Base-by-base conservation (phyloP, 1,140 invertebrate species). In the Liolophura sinensis region DNA sequence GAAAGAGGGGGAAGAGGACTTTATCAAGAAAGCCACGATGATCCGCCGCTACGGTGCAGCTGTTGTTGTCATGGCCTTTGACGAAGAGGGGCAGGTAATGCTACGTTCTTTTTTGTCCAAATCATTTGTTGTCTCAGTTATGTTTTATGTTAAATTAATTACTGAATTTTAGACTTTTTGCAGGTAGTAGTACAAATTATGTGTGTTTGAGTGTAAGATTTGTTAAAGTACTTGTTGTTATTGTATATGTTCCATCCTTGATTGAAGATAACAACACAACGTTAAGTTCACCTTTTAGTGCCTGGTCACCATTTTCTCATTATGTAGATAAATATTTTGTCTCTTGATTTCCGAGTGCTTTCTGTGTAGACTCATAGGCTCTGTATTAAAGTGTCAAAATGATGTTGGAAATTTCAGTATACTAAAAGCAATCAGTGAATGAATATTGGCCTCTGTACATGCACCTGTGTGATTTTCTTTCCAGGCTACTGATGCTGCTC, bases 1-100 rank as follows among this genome's bases (percentile, higher is more conserved):
- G 70, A 89, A 89, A 77, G 88, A 88, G 78, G 88, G 88, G 24
- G 87, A 88, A 73, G 79, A 82, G 47, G 87, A 88, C 66, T 89
- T 89, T 72, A 73, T 88, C 6, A 68, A 78, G 9, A 88, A 88
- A 71, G 85, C 85, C 24, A 76, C 62, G 49, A 77, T 73, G 20
- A 81, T 87, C n/a, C 82, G 86, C 67, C 80, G 84, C 62, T 88
- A 87, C 78, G 89, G 89, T 50, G 88, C 86, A n/a, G 88, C 89
- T 47, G 88, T 89, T 9, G 88, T 90, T 16, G 82, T 85, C 25
- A 84, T 85, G 84, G 83, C 84, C 20, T 85, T 86, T 78, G 85
- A 85, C 73, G 84, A 84, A 77, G 69, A 82, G 18, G 89, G 89
- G 40, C 89, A 89, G 83, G 84, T 84, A 69, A 15, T 22, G 31